A percentile compares a stretch with the other conserved stretches of the same genome.
Conservation (phyloP, 2,113 vertebrate genomes). For the Chaenogobius annularis region DNA sequence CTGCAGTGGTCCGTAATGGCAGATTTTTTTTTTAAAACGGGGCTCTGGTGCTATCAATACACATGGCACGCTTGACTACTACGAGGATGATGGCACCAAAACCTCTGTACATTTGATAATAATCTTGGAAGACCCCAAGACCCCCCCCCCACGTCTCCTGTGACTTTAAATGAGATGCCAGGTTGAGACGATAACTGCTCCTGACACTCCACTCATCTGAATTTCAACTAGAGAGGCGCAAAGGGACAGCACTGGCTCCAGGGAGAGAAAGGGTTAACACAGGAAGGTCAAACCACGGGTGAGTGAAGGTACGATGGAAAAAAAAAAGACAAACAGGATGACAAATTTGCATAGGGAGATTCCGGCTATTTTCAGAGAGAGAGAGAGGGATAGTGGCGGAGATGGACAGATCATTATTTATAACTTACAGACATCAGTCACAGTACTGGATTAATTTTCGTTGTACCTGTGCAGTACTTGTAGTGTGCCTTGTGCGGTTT, state of each 20-base stretch:
- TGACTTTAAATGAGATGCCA: constrained; percentile 45
- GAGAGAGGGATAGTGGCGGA: neutral
- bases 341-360: constrained; percentile 1
- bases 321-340: neutral
- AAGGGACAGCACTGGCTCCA: constrained; percentile 44
- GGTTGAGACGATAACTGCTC: constrained; percentile 56
- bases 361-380: neutral
- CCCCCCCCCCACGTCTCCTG: constrained; percentile 3
- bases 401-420: neutral
- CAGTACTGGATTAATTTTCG: neutral
- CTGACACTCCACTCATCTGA: constrained; percentile 66
- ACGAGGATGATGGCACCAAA: too few species aligned
- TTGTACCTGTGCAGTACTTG: neutral
- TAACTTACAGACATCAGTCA: neutral
- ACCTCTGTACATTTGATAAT: too few species aligned
- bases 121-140: constrained; percentile 3
- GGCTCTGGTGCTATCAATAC: too few species aligned
- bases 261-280: constrained; percentile 31
- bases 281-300: constrained; percentile 29
- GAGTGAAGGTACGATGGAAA: neutral
- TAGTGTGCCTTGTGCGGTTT: neutral
- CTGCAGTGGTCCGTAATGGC: too few species aligned
- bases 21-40: too few species aligned
- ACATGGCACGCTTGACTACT: too few species aligned
- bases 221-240: constrained; percentile 58